Base-by-base conservation (phyloP, 92 coral and sea anemone genomes). In the Porites evermanni region DNA sequence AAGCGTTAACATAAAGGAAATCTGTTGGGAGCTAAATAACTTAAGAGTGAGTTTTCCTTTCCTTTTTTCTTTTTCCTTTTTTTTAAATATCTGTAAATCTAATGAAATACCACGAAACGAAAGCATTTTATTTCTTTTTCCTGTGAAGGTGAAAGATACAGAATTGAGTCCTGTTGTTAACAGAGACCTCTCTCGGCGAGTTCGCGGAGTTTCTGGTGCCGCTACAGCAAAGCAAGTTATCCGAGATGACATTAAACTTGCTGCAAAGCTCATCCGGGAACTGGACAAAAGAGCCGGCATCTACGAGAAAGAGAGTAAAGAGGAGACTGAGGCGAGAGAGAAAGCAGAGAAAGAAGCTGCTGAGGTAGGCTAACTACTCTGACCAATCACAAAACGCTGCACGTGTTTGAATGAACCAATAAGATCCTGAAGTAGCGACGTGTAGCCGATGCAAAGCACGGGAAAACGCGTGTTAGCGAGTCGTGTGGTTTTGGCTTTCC, bases 181-280 rank as follows among this genome's bases (percentile, higher is more conserved):
- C 88, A 94, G 99, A 54, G 99, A 97, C 78, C 92, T 97, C n/a
- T 92, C 97, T 16, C 93, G 98, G 14, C 97, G 99, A 73, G 98
- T 97, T 8, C 95, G 99, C 17, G 79, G 97, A 19, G 98, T 95
- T 0, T 79, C 93, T 54, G 98, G 98, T 12, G 90, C 94, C 53
- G 88, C 98, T 19, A 87, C 88, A 66, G 94, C 98, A 38, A 97
- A 95, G 67, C 97, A 93, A 54, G 88, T 92, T 56, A 95, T 95
- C 20, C 88, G 98, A 26, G 95, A 87, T 60, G 97, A 94, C 85
- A 95, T 97, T 84, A 93, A 89, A 79, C 85, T 97, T 72, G 99
- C 99, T 7, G 98, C 97, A 7, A 93, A 84, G 73, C 86, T 97
- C 14, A 88, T 95, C 77, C 60, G 96, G 53, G 89, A 86, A 65